Evolutionary conservation across 2,888 invertebrate genomes (phyloP), one percentile per base, ranked within the genome.

Genomic region (Sepiola atlantica): DNA sequence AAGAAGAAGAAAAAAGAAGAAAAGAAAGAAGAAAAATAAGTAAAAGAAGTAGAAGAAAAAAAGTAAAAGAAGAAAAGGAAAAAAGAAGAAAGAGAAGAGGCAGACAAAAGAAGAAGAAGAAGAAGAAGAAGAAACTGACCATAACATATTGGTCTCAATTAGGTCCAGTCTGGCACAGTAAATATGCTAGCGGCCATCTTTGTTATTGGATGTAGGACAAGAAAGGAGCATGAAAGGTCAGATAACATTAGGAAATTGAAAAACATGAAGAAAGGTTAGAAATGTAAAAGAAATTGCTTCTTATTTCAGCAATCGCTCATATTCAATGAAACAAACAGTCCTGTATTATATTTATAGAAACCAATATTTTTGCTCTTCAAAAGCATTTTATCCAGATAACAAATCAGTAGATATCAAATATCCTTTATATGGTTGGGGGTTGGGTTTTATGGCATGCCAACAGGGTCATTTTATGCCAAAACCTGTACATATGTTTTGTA

Each of bases 171-270:
- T n/a, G 77, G n/a, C 77, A 77, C 77, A n/a, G n/a, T 77, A n/a
- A 77, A 77, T 94, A 20, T 55, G 35, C 55, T 35, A 35, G 55
- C 55, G 32, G 45, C 45, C 93, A 55, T 55, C 14, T 93, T 93
- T 61, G 28, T 28, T 32, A 54, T 93, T 94, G 95, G 96, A 95
- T 95, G 96, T 95, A 92, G 24, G 28, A 18, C 10, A 92, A 92
- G 55, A 28, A 54, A 35, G 20, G n/a, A 8, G 14, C 45, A 55
- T 28, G 55, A 92, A 54, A 55, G 92, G 45, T 92, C 55, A 92
- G 35, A 28, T 20, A 92, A 45, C 92, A 54, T 92, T 54, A 45
- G 24, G 55, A 92, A 28, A 92, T 54, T 55, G n/a, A 92, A 55
- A 54, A 55, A 35, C 28, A 45, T 28, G 92, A n/a, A 55, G 92